These are phyloP conservation scores for Brachymystax lenok DNA, from an alignment of 2,797 vertebrate species.

Conservation along the genomic window DNA sequence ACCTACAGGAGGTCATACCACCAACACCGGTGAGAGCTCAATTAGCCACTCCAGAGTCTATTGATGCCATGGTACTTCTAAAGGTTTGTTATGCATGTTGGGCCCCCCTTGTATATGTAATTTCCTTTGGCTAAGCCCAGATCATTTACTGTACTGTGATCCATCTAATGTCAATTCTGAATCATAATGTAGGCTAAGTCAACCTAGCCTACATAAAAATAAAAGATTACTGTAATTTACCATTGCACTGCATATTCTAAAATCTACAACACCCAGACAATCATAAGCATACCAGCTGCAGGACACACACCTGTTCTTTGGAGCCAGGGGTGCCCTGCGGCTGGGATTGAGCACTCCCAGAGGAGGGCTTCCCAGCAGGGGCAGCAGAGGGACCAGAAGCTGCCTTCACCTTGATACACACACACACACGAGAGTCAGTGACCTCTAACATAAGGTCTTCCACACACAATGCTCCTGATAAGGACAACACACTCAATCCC, in stretches of 20 bases:
- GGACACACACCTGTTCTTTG: slow-evolving; percentile 65
- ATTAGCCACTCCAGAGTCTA: not conserved
- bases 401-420: slow-evolving; percentile 63
- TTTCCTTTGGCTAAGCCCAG: too few species aligned
- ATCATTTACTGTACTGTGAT: not conserved
- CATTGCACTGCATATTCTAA: not conserved
- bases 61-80: not conserved
- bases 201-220: too few species aligned
- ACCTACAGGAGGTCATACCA: slow-evolving; percentile 70
- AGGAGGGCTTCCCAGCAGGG: slow-evolving; percentile 52
- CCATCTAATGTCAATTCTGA: not conserved
- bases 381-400: slow-evolving; percentile 44
- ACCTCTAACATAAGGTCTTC: not conserved
- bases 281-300: slow-evolving; percentile 23
- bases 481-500: not conserved
- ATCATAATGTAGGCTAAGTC: too few species aligned
- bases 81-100: not conserved
- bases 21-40: slow-evolving; percentile 3
- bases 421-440: slow-evolving; percentile 14
- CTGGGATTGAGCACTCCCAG: slow-evolving; percentile 35
- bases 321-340: slow-evolving; percentile 34
- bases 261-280: not conserved
- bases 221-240: not conserved
- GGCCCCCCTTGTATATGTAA: not conserved
- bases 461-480: not conserved